These are phyloP conservation scores for Dendrocincla tyrannina DNA, from an alignment of 2,797 vertebrate genomes.

Conservation along the genomic window DNA sequence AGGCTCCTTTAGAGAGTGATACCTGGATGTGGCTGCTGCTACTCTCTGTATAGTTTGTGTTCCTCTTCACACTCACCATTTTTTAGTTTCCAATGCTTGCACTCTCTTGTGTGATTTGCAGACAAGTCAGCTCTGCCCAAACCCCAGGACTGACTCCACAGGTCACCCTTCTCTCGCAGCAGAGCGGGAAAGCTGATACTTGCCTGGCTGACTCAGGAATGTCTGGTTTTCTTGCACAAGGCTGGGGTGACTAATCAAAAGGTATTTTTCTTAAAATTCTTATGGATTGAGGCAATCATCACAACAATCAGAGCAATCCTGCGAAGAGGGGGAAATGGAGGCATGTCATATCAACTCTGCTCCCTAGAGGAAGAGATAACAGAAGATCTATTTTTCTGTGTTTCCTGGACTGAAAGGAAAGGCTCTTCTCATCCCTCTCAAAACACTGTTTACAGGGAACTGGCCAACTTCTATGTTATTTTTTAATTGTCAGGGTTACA, in stretches of 20 bases:
- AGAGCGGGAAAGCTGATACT: background rate
- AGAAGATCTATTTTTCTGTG: background rate
- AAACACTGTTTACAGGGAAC: background rate
- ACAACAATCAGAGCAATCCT: slow-evolving; percentile 25
- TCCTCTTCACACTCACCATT: background rate
- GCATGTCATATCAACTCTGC: background rate
- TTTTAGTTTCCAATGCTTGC: background rate
- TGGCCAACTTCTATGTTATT: background rate
- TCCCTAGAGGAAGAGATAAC: slow-evolving; percentile 24
- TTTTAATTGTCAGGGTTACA: background rate
- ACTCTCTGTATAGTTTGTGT: background rate
- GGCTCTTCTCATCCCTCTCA: background rate
- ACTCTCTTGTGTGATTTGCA: background rate
- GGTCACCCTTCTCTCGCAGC: background rate
- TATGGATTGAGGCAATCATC: slow-evolving; percentile 11
- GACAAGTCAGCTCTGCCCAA: background rate
- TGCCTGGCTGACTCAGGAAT: background rate
- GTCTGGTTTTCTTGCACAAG: background rate
- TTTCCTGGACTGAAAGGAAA: slow-evolving; percentile 11
- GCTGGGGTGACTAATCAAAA: slow-evolving; percentile 1
- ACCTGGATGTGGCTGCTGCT: background rate
- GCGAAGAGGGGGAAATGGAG: background rate
- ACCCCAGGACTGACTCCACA: background rate
- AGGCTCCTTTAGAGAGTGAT: background rate
- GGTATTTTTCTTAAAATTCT: slow-evolving; percentile 31